These are phyloP conservation scores for Argopecten irradians DNA, from an alignment of 1,140 invertebrate species.

Conservation along the genomic window DNA sequence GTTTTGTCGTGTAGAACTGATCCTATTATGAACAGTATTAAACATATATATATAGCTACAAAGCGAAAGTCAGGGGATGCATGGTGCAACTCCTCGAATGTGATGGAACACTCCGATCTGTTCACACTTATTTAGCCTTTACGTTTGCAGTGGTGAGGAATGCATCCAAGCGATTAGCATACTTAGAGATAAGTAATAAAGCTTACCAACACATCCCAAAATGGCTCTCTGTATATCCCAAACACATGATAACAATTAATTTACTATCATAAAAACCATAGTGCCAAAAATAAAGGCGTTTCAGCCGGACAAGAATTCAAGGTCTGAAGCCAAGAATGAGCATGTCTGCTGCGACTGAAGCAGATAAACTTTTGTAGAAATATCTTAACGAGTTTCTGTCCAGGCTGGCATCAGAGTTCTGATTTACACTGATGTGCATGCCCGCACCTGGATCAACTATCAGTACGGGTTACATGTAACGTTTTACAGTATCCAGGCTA, in stretches of 20 bases:
- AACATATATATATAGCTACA: too few species aligned
- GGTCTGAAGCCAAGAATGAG: not conserved
- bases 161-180: not conserved
- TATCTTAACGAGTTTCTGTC: not conserved
- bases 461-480: not conserved
- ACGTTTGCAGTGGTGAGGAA: not conserved
- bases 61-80: too few species aligned
- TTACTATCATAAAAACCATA: not conserved
- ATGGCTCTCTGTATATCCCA: not conserved
- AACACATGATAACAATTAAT: conserved; percentile 11
- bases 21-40: too few species aligned
- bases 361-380: not conserved
- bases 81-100: too few species aligned
- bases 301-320: not conserved
- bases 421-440: not conserved
- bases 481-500: not conserved
- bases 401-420: not conserved
- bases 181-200: not conserved
- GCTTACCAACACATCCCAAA: not conserved
- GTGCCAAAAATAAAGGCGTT: not conserved
- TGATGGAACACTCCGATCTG: not conserved
- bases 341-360: not conserved
- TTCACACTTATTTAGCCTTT: not conserved
- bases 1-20: too few species aligned
- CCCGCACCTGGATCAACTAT: not conserved